Evolutionary conservation across 2,797 vertebrate species (phyloP), one percentile per base, ranked within the genome.

Genomic region (Sebastes goodei): DNA sequence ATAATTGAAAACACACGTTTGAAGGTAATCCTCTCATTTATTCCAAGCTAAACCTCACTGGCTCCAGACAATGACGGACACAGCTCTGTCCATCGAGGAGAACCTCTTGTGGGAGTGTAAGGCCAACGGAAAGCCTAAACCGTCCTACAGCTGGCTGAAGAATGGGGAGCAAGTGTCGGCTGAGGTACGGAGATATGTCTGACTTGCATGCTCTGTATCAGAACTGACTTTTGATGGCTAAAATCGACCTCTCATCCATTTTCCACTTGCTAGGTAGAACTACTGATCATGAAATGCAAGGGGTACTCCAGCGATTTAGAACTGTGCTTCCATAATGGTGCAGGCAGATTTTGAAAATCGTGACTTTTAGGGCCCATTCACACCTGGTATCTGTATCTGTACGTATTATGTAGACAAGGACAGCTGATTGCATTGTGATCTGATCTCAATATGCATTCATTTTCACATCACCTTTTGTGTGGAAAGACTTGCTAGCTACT

Each of bases 131-230:
- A 99, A 98, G 62, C 97, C 98, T 3, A 98, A 98, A 83, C 97
- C 98, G 0, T 98, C 98, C 0, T 98, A 97, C 85, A 96, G 96
- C 87, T 99, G 98, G 98, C 78, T 98, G 92, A 98, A 96, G 93
- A 97, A 98, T 11, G 97, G 97, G 69, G 96, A 97, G 21, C 94
- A 94, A 7, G 75, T 99, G 32, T 59, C 83, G 20, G 27, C 94
- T 14, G 97, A 98, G 98, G 98, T 99, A 96, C 82, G 83, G 72
- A 49, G 17, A 59, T 38, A 6, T 70, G 11, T 60, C 55, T 9
- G 3, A 21, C 42, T 66, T 15, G 14, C 57, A 52, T 53, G 6
- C 27, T 46, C 27, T 71, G 25, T 12, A 20, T 11, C 21, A 55
- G 15, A 70, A 64, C 23, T 17, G 46, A 17, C 56, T 35, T 46